Evolutionary conservation across 1,140 invertebrate species (phyloP), one percentile per base, ranked within the genome.

Genomic region (Drosophila aff.): DNA sequence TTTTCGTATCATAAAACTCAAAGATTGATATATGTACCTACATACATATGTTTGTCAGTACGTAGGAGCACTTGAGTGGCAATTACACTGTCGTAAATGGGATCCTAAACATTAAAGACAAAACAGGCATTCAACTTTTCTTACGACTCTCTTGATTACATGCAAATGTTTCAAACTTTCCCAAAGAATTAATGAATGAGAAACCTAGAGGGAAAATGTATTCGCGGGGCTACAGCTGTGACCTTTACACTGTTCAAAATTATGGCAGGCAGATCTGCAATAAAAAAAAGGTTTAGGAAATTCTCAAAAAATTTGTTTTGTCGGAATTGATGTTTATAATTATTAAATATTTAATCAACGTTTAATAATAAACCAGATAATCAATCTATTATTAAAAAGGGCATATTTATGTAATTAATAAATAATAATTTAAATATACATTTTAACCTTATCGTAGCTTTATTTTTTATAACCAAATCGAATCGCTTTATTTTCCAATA

Each of bases 131-230:
- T 83, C 76, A 79, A 50, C 49, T 11, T 50, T 38, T 23, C 41
- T 46, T 23, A 53, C 53, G 62, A 43, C 65, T 33, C 67, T 66
- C 46, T 71, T 69, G 66, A 76, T 77, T 64, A 65, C 81, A 79
- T 79, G 81, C 71, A 83, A 83, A 83, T 83, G 81, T 61, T 61
- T 78, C 43, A 47, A 76, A 83, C 81, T 83, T 82, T 83, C 81
- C 62, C 81, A 82, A 59, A 40, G 53, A 67, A 76, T 79, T 79
- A 62, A 73, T 41, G 38, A 59, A 40, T 66, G 62, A 74, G 60
- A 49, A 61, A 44, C 40, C 21, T 31, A 58, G 13, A 33, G 63
- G 38, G 40, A 23, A 58, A 43, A 43, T 44, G 31, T 55, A 55
- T 38, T 55, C 18, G n/a, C 7, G 4, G 8, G 4, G 33, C 15